Percentiles rank a stretch among this genome's conserved stretches.
These are phyloP conservation scores for Apoda limacodes DNA, from an alignment of 2,888 invertebrate genomes.

Conservation along the genomic window DNA sequence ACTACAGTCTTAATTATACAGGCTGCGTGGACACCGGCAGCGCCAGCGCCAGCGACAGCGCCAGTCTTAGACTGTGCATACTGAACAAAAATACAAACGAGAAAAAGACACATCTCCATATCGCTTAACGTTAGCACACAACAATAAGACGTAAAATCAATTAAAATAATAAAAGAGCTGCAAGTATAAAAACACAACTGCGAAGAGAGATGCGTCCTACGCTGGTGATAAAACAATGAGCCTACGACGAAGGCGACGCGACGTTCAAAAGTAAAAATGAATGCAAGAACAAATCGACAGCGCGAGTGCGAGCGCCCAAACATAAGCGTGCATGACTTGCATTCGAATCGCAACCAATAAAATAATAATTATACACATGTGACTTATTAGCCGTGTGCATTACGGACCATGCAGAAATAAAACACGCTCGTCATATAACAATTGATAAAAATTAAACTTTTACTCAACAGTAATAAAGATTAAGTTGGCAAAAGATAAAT, in stretches of 20 bases:
- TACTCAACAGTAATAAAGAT: conserved; percentile 11
- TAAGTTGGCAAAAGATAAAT: conserved; percentile 15
- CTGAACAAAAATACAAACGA: conserved; percentile 1
- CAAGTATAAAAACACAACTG: conserved; percentile 34
- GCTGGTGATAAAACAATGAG: conserved; percentile 42
- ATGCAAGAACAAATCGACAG: conserved; percentile 32
- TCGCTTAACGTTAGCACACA: conserved; percentile 2
- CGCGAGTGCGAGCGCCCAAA: conserved; percentile 34
- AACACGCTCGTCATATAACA: conserved; percentile 23
- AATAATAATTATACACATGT: conserved; percentile 68
- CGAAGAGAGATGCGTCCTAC: conserved; percentile 41
- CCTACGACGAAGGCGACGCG: conserved; percentile 24
- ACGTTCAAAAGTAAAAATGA: conserved; percentile 36
- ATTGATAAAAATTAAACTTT: conserved; percentile 12
- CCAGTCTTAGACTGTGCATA: conserved; percentile 6
- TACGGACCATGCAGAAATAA: conserved; percentile 43
- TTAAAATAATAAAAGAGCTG: conserved; percentile 23
- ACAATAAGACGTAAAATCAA: conserved; percentile 30
- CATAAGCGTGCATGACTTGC: conserved; percentile 51
- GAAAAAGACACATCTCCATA: conserved; percentile 14
- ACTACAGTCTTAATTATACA: too few relatives aligned
- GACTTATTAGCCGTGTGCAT: conserved; percentile 60
- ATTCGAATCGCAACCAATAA: conserved; percentile 56
- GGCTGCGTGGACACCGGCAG: too few relatives aligned
- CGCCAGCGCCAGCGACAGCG: too few relatives aligned